phyloP scores from a whole-genome alignment of 1,140 invertebrate genomes.

The Prorops nasuta region DNA sequence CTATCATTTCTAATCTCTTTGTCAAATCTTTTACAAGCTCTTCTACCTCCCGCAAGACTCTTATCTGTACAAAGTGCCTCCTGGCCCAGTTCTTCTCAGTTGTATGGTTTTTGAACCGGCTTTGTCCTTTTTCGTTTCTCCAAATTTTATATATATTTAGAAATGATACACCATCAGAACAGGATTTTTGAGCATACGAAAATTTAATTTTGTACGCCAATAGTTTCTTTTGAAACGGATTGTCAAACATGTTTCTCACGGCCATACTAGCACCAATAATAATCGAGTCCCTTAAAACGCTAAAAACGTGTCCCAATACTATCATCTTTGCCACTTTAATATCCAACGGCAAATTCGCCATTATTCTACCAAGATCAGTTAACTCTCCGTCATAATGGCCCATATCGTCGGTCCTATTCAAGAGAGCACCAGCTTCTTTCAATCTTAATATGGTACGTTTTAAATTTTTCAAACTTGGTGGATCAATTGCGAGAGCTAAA shows the following conservation, averaged over 20 bases:
- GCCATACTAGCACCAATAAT: constrained; percentile 86
- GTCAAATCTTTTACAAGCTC: constrained; percentile 71
- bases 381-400: constrained; percentile 79
- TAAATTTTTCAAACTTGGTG: constrained; percentile 82
- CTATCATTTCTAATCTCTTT: constrained; percentile 58
- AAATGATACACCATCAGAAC: constrained; percentile 82
- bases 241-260: constrained; percentile 78
- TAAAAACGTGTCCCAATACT: constrained; percentile 83
- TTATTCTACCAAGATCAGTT: constrained; percentile 81
- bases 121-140: constrained; percentile 32
- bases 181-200: constrained; percentile 76
- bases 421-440: constrained; percentile 81
- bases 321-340: constrained; percentile 82
- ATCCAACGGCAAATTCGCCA: constrained; percentile 81
- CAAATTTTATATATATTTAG: constrained; percentile 76
- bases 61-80: constrained; percentile 71
- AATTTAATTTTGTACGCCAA: constrained; percentile 77
- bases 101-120: constrained; percentile 29
- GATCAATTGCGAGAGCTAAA: constrained; percentile 81
- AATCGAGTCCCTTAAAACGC: constrained; percentile 78
- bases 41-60: constrained; percentile 70
- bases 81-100: constrained; percentile 70
- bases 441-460: constrained; percentile 76
- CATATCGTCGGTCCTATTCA: constrained; percentile 58
- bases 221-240: constrained; percentile 69